phyloP scores from a whole-genome alignment of 2,888 invertebrate species.

The Asteroscopus sphinx region DNA sequence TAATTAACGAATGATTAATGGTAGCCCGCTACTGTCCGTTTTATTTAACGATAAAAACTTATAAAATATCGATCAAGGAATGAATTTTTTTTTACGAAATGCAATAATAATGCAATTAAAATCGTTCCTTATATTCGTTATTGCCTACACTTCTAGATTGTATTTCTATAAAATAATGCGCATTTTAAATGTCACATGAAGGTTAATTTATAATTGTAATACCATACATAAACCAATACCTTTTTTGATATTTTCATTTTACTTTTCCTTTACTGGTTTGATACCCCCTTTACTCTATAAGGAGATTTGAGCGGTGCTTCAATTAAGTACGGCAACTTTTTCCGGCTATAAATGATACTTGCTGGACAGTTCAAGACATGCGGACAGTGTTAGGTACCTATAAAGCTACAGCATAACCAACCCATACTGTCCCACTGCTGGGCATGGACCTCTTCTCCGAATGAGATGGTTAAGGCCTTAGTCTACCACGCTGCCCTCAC shows the following conservation, averaged over 20 bases:
- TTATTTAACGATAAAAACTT: slow-evolving; percentile 67
- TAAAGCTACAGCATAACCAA: no score
- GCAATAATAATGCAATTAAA: slow-evolving; percentile 20
- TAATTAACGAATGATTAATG: slow-evolving; percentile 86
- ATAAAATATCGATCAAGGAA: slow-evolving; percentile 52
- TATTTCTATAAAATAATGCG: slow-evolving; percentile 4
- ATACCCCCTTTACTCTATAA: no score
- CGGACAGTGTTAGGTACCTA: no score
- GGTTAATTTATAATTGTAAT: slow-evolving; percentile 20
- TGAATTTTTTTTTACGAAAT: slow-evolving; percentile 12
- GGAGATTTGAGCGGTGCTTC: no score
- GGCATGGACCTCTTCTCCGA: no score
- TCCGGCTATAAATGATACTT: no score
- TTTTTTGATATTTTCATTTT: slow-evolving; percentile 26
- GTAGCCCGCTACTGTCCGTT: slow-evolving; percentile 73
- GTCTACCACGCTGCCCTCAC: no score
- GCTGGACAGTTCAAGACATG: no score
- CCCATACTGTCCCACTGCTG: no score
- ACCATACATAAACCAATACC: slow-evolving; percentile 19
- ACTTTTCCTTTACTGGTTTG: slow-evolving; percentile 8
- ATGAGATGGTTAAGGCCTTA: no score
- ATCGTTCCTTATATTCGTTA: slow-evolving; percentile 4
- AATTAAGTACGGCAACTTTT: no score
- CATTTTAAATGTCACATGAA: slow-evolving; percentile 35
- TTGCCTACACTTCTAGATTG: not conserved